Evolutionary conservation across 2,797 vertebrate species (phyloP).

Genomic region (Botia almorhae): DNA sequence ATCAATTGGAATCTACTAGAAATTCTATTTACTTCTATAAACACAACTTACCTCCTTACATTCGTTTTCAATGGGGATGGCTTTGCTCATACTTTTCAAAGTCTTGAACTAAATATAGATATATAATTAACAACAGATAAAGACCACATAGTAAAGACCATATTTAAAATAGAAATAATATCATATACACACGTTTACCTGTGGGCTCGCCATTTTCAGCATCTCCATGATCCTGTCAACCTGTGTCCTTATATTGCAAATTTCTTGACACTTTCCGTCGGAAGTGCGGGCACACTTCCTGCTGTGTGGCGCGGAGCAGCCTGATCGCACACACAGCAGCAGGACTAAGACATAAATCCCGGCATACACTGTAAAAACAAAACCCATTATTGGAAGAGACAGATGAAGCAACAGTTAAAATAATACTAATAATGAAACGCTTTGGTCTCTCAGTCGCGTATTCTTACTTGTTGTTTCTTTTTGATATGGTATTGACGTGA

Average conservation of each 20-base stretch:
- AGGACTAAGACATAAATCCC: neutral
- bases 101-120: neutral
- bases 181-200: neutral
- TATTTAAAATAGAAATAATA: too few species aligned
- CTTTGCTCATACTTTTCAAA: neutral
- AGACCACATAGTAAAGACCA: too few species aligned
- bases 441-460: neutral
- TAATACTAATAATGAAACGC: neutral
- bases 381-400: neutral
- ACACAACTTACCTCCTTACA: neutral
- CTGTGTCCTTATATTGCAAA: neutral
- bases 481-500: neutral
- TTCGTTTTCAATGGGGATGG: neutral
- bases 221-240: neutral
- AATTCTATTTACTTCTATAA: too few species aligned
- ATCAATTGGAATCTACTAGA: neutral
- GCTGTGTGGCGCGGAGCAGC: neutral
- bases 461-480: slow-evolving; percentile 47
- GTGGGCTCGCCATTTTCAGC: neutral
- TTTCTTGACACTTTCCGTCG: neutral
- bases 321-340: slow-evolving; percentile 11
- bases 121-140: neutral
- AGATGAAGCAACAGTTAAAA: neutral
- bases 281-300: neutral
- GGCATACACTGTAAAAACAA: slow-evolving; percentile 17